Evolutionary conservation across 2,888 invertebrate species (phyloP).

Genomic region (Drosophila antonietae): DNA sequence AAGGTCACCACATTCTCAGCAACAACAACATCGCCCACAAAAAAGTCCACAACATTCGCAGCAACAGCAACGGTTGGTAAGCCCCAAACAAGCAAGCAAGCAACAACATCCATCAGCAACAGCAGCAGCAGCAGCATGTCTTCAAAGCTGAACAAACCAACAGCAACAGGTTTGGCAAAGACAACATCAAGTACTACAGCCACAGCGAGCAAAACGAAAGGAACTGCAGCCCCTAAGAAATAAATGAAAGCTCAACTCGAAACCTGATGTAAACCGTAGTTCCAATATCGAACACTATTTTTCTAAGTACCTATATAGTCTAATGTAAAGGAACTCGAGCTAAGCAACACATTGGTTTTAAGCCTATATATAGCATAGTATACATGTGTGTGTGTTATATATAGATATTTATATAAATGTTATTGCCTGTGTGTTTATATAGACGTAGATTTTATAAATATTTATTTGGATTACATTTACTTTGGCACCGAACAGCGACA

Average conservation of each 20-base stretch:
- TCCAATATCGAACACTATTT: slow-evolving; percentile 63
- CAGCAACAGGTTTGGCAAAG: slow-evolving; percentile 55
- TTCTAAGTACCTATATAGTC: slow-evolving; percentile 58
- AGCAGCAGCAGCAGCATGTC: slow-evolving; percentile 41
- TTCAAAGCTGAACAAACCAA: slow-evolving; percentile 34
- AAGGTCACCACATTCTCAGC: slow-evolving; percentile 15
- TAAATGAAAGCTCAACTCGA: slow-evolving; percentile 24
- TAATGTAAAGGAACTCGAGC: slow-evolving; percentile 40
- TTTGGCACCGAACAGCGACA: slow-evolving; percentile 30
- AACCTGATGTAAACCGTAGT: slow-evolving; percentile 18
- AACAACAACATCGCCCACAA: slow-evolving; percentile 19
- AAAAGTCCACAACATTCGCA: slow-evolving; percentile 13
- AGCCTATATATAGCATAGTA: slow-evolving; percentile 13
- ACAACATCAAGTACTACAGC: slow-evolving; percentile 20
- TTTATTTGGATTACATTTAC: slow-evolving; percentile 49
- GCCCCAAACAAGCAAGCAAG: slow-evolving; percentile 23
- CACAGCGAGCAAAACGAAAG: slow-evolving; percentile 56
- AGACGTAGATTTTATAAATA: slow-evolving; percentile 48
- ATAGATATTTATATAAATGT: slow-evolving; percentile 26
- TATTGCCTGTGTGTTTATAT: slow-evolving; percentile 44
- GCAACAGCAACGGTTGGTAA: slow-evolving; percentile 27
- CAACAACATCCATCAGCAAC: slow-evolving; percentile 16
- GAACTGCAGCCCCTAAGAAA: slow-evolving; percentile 56
- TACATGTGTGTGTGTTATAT: neutral
- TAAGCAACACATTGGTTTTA: slow-evolving; percentile 35